phyloP scores from a whole-genome alignment of 2,888 invertebrate species.

The Pandemis cinnamomeana region DNA sequence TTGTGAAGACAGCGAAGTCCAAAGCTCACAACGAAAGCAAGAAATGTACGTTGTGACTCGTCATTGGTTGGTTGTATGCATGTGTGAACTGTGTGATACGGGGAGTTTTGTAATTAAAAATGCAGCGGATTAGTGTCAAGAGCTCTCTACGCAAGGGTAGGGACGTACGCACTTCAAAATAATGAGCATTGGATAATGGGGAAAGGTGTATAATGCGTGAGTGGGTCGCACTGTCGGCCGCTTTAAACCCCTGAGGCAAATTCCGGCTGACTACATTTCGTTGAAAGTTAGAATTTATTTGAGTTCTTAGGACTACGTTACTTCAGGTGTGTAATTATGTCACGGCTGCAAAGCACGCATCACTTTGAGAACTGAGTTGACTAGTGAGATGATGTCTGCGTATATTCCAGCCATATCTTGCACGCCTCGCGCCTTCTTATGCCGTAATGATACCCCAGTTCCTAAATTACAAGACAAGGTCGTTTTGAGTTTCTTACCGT shows the following conservation, averaged over 20 bases:
- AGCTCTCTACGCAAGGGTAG: slow-evolving; percentile 31
- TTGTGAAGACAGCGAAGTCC: background rate
- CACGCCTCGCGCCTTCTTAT: background rate
- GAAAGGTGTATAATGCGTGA: slow-evolving; percentile 35
- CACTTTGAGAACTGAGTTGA: background rate
- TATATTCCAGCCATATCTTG: background rate
- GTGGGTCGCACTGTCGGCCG: slow-evolving; percentile 16
- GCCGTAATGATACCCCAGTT: background rate
- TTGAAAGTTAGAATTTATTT: slow-evolving; percentile 7
- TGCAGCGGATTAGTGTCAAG: slow-evolving; percentile 41
- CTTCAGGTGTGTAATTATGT: slow-evolving; percentile 5
- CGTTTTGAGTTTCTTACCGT: background rate
- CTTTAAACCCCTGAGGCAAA: slow-evolving; percentile 14
- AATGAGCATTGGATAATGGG: slow-evolving; percentile 50
- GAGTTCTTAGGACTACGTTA: slow-evolving; percentile 1
- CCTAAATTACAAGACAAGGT: background rate
- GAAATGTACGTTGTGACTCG: slow-evolving; percentile 24
- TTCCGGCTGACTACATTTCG: slow-evolving; percentile 7
- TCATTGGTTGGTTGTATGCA: background rate
- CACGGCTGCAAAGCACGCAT: background rate
- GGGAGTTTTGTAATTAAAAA: slow-evolving; percentile 38
- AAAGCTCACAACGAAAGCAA: background rate
- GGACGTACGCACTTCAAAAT: slow-evolving; percentile 53
- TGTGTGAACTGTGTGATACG: background rate
- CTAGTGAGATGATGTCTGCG: background rate